Evolutionary conservation across 2,797 vertebrate genomes (phyloP).

Genomic region (Pygocentrus nattereri): DNA sequence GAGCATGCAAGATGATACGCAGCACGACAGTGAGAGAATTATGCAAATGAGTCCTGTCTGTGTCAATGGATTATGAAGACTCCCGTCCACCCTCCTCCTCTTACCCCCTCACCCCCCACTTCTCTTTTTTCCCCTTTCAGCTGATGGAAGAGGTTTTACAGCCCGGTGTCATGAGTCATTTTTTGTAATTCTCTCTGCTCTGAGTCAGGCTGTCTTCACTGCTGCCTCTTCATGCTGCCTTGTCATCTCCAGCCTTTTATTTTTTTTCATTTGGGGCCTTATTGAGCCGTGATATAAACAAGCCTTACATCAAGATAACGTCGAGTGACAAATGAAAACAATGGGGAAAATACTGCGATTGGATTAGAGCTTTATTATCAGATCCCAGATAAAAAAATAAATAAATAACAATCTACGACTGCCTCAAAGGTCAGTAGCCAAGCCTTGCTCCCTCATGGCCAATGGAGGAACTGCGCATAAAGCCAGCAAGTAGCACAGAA

Average conservation of each 20-base stretch:
- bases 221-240: slow-evolving; percentile 20
- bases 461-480: slow-evolving; percentile 7
- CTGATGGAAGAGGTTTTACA: slow-evolving; percentile 36
- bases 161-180: slow-evolving; percentile 31
- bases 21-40: slow-evolving; percentile 65
- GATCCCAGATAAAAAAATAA: slow-evolving; percentile 24
- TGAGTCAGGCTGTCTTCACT: slow-evolving; percentile 21
- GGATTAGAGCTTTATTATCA: slow-evolving; percentile 34
- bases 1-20: slow-evolving; percentile 2
- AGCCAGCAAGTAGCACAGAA: neutral
- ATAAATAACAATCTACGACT: neutral
- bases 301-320: slow-evolving; percentile 24
- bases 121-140: slow-evolving; percentile 19
- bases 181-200: slow-evolving; percentile 29
- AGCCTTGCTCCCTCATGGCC: slow-evolving; percentile 31
- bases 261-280: slow-evolving; percentile 15
- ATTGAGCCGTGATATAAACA: slow-evolving; percentile 35
- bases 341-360: slow-evolving; percentile 26
- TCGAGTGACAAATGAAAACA: slow-evolving; percentile 37
- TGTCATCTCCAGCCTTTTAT: slow-evolving; percentile 16
- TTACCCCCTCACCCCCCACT: slow-evolving; percentile 25
- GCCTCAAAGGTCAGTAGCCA: neutral
- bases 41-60: slow-evolving; percentile 77
- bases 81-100: slow-evolving; percentile 62
- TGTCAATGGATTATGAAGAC: slow-evolving; percentile 76